Evolutionary conservation across 2,797 vertebrate species (phyloP), one percentile per base, ranked within the genome.

Genomic region (Coilia nasus): DNA sequence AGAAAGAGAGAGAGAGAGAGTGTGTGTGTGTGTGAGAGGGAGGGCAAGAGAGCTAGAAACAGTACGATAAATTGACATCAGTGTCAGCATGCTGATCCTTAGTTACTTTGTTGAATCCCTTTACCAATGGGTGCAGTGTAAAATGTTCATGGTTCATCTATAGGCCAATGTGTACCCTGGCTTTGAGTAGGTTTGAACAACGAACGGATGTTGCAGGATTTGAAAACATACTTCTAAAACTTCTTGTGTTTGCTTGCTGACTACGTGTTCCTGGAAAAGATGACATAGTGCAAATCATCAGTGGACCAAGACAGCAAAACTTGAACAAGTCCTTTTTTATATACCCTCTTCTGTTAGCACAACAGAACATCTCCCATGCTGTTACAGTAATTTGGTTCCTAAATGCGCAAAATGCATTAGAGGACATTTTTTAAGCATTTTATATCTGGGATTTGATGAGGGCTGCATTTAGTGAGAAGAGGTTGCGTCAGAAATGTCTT

Each of bases 11-110:
- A 3, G 31, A 41, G 35, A 41, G 35, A 41, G 35, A 5, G 35
- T 41, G 35, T 41, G 35, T 41, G 35, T 41, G 7, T 54, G 50
- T 54, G 2, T 9, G 67, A 3, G 14, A 14, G 15, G 15, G 35
- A 31, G 31, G 71, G 31, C 19, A 91, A 89, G 87, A 71, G 83
- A 82, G 44, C 89, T 91, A 89, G 91, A 78, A 35, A 35, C 71
- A 71, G 64, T 71, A 71, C 25, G 35, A 78, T 78, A 35, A 78
- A 78, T 78, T 78, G 71, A 78, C 44, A 78, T 78, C 71, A 44
- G 19, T 78, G 71, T 78, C 71, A 78, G 19, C 41, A 78, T 44
- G 21, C 35, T 78, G 71, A 78, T 78, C 71, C 19, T 44, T 78
- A 44, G 35, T 78, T 78, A 44, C 31, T 41, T 57, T 59, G 81